These are phyloP conservation scores for Thalassaphorura encarpata DNA, from an alignment of 1,140 invertebrate genomes.

Conservation along the genomic window DNA sequence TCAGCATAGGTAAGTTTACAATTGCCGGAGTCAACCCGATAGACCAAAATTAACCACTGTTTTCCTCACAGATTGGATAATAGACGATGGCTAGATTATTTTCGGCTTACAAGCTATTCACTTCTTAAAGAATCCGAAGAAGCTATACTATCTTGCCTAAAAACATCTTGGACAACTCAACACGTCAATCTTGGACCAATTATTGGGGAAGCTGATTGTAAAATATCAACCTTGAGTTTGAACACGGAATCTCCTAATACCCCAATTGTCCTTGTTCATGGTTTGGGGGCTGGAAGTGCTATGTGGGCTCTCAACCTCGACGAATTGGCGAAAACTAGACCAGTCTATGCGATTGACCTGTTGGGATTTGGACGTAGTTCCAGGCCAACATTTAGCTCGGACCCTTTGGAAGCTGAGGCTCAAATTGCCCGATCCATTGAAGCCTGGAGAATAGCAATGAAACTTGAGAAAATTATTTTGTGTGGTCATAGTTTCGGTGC, in stretches of 20 bases:
- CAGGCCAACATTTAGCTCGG: constrained; percentile 66
- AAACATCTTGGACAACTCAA: constrained; percentile 61
- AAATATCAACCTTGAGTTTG: constrained; percentile 73
- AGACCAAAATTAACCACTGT: no score
- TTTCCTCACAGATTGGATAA: no score
- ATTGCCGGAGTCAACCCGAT: no score
- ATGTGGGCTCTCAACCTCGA: constrained; percentile 83
- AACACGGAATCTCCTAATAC: constrained; percentile 61
- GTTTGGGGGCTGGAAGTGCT: constrained; percentile 81
- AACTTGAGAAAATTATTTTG: constrained; percentile 75
- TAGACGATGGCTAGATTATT: no score
- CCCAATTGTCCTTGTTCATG: constrained; percentile 84
- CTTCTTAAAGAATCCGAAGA: no score
- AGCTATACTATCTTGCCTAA: no score
- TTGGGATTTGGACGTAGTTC: constrained; percentile 90
- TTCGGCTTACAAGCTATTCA: no score
- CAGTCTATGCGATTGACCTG: constrained; percentile 88
- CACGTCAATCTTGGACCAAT: constrained; percentile 76
- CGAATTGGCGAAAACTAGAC: constrained; percentile 53
- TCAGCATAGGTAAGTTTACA: no score
- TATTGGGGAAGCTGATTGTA: constrained; percentile 42
- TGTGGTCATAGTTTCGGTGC: constrained; percentile 75
- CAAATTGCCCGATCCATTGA: constrained; percentile 86
- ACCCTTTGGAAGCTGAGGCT: constrained; percentile 68
- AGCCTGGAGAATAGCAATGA: constrained; percentile 84